Conservation (phyloP, 2,888 invertebrate species). For the Eristalis tenax region DNA sequence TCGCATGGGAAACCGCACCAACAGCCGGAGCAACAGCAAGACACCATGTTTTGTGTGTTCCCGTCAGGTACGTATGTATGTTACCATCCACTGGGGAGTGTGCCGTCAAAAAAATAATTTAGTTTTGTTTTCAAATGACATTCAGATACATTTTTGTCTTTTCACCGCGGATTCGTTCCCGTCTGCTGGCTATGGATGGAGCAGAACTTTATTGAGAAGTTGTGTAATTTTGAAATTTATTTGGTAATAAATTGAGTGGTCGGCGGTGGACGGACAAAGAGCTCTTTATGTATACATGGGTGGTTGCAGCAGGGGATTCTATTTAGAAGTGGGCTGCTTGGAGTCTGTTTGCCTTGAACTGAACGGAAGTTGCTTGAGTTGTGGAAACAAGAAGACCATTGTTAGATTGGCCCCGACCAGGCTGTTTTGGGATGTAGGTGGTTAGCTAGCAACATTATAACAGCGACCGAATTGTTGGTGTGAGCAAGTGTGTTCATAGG, state of each 20-base stretch:
- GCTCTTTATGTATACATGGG: conserved; percentile 31
- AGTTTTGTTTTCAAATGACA: conserved; percentile 40
- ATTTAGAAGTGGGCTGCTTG: conserved; percentile 33
- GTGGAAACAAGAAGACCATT: neutral
- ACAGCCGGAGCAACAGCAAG: neutral
- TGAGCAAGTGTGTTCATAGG: too few species aligned
- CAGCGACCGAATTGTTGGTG: neutral
- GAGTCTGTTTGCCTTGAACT: neutral
- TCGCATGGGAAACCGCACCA: conserved; percentile 39
- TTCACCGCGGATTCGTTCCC: neutral
- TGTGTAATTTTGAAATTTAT: conserved; percentile 63
- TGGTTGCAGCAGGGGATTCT: conserved; percentile 26
- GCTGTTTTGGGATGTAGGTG: neutral
- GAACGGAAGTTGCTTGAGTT: conserved; percentile 24
- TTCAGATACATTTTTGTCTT: conserved; percentile 23
- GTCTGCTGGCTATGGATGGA: neutral
- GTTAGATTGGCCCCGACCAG: neutral
- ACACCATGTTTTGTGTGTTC: conserved; percentile 5
- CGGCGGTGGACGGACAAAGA: conserved; percentile 33
- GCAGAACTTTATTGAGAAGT: conserved; percentile 60
- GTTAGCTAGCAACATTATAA: neutral
- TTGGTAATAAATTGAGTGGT: conserved; percentile 60
- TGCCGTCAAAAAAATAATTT: conserved; percentile 46
- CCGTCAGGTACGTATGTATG: conserved; percentile 11
- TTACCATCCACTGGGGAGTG: conserved; percentile 5